Percentiles rank a stretch among this genome's conserved stretches.
These are phyloP conservation scores for Cebidichthys violaceus DNA, from an alignment of 2,113 vertebrate genomes.

Conservation along the genomic window DNA sequence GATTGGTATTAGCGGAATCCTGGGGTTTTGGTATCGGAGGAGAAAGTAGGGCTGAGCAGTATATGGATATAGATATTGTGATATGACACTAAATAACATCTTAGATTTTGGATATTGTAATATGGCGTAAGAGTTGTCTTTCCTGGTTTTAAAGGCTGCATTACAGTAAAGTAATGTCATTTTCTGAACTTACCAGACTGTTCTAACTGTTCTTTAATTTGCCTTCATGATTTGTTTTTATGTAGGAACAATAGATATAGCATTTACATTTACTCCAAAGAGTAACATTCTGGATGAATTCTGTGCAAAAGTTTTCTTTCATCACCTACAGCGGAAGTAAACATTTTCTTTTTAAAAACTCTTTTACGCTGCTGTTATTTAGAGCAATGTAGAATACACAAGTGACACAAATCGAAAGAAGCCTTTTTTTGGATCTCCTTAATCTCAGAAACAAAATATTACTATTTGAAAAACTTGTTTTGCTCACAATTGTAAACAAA, in stretches of 20 bases:
- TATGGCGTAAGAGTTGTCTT: too few relatives aligned
- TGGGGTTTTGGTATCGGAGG: background rate
- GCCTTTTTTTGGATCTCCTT: background rate
- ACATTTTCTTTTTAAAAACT: too few relatives aligned
- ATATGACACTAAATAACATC: background rate
- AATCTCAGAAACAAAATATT: background rate
- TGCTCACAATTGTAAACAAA: background rate
- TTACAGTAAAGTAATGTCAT: background rate
- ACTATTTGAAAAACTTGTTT: background rate
- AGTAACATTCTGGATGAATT: background rate
- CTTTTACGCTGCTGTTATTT: background rate
- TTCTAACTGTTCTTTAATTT: too few relatives aligned
- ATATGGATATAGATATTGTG: background rate
- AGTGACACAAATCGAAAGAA: background rate
- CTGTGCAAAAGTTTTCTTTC: background rate
- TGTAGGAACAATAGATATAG: background rate
- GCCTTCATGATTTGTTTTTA: background rate
- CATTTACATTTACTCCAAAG: background rate
- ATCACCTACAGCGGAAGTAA: background rate
- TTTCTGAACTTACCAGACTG: too few relatives aligned
- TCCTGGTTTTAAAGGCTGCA: background rate
- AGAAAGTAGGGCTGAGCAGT: background rate
- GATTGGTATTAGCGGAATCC: background rate
- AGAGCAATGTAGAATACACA: background rate
- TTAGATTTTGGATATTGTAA: too few relatives aligned